Evolutionary conservation across 2,888 invertebrate genomes (phyloP).

Genomic region (Cryptocephalus primarius): DNA sequence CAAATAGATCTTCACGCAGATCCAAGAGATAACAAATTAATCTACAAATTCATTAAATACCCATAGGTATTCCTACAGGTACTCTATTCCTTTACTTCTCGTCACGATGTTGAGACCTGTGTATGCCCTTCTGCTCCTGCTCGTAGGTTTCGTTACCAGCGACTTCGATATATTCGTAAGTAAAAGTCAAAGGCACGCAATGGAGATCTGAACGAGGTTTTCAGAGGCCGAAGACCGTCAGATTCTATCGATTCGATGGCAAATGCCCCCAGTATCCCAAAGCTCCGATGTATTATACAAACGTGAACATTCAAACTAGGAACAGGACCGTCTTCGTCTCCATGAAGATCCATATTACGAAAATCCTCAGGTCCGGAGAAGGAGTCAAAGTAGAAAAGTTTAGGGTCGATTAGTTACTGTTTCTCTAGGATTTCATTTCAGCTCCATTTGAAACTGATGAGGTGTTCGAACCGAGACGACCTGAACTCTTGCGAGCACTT

Average conservation of each 20-base stretch:
- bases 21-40: too few species aligned
- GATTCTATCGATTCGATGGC: slow-evolving; percentile 17
- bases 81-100: too few species aligned
- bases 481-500: slow-evolving; percentile 26
- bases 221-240: slow-evolving; percentile 17
- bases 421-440: slow-evolving; percentile 7
- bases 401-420: not conserved
- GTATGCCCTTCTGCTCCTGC: too few species aligned
- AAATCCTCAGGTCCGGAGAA: slow-evolving; percentile 3
- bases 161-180: too few species aligned
- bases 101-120: too few species aligned
- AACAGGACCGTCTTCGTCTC: slow-evolving; percentile 16
- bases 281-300: slow-evolving; percentile 9
- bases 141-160: too few species aligned
- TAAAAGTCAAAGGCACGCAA: too few species aligned
- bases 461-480: slow-evolving; percentile 22
- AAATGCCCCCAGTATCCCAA: slow-evolving; percentile 14
- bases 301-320: slow-evolving; percentile 12
- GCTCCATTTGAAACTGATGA: slow-evolving; percentile 16
- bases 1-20: too few species aligned
- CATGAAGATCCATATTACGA: slow-evolving; percentile 11
- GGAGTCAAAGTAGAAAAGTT: slow-evolving; percentile 13
- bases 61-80: too few species aligned
- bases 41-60: too few species aligned
- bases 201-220: slow-evolving; percentile 1